Evolutionary conservation across 2,797 vertebrate genomes (phyloP), one percentile per base, ranked within the genome.

Genomic region (Channa striata): DNA sequence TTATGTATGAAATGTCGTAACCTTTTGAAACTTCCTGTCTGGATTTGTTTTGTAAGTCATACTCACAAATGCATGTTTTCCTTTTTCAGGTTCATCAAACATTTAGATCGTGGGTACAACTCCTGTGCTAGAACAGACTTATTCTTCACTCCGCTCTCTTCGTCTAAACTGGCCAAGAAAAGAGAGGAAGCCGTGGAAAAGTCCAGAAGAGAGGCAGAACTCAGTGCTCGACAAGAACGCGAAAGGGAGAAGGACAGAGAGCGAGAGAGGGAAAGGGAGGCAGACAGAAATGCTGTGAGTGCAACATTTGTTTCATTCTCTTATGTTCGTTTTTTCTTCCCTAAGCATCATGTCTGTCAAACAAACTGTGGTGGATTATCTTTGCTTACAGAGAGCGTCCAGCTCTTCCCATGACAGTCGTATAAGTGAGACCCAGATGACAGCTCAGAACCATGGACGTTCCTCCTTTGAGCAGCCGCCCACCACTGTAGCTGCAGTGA

Each of bases 101-200:
- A 98, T 84, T 91, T 98, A 85, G 97, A 97, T 91, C 96, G 98
- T 56, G 97, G 97, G 53, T 97, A 97, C 93, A 99, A 99, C 87
- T 97, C 97, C 0, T 99, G 98, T 57, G 95, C 96, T 0, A 94
- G 98, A 74, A 95, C 98, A 30, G 98, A 99, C 77, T 82, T 99
- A 43, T 98, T 96, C 93, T 99, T 99, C 83, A 98, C 97, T 68
- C 98, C 98, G 0, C 93, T 99, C 63, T 94, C 96, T 0, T 95
- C 96, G 20, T 99, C 98, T 7, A 99, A 99, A 77, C 90, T 99
- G 85, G 97, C 98, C 79, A 99, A 97, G 92, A 99, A 99, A 85
- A 93, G 98, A 52, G 98, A 99, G 87, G 98, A 99, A 82, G 96
- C 95, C 2, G 89, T 95, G 0, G 97, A 99, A 80, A 96, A 94